Percentiles rank a stretch among this genome's conserved stretches.
These are phyloP conservation scores for Oncopodura yosiiana DNA, from an alignment of 1,140 invertebrate species.

Conservation along the genomic window DNA sequence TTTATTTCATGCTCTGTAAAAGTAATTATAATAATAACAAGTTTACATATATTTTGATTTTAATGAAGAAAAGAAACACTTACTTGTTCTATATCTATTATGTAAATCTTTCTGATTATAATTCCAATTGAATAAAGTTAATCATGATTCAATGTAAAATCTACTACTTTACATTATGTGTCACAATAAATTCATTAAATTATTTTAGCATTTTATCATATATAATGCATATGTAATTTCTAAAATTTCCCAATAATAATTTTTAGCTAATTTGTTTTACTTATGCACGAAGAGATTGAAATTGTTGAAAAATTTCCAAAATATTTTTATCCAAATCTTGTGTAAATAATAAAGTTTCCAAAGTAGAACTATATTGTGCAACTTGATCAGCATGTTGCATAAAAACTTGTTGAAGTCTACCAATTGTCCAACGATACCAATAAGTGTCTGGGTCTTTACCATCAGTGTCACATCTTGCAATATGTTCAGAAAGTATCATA, in stretches of 20 bases:
- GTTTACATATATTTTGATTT: too few species aligned
- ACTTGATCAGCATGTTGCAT: constrained; percentile 94
- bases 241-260: background rate
- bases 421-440: constrained; percentile 95
- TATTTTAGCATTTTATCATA: too few species aligned
- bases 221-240: too few species aligned
- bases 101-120: background rate
- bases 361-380: constrained; percentile 87
- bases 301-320: constrained; percentile 93
- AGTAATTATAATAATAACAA: too few species aligned
- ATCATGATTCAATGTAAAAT: too few species aligned
- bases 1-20: too few species aligned
- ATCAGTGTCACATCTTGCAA: constrained; percentile 85
- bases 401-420: constrained; percentile 89
- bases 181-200: too few species aligned
- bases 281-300: constrained; percentile 65
- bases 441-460: constrained; percentile 84
- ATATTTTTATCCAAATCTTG: constrained; percentile 93
- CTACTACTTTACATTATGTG: too few species aligned
- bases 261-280: background rate
- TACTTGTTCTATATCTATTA: too few species aligned
- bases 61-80: too few species aligned
- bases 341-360: constrained; percentile 91
- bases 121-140: too few species aligned
- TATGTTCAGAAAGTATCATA: constrained; percentile 93